These are phyloP conservation scores for Dilophus febrilis DNA, from an alignment of 2,888 invertebrate species.

Conservation along the genomic window DNA sequence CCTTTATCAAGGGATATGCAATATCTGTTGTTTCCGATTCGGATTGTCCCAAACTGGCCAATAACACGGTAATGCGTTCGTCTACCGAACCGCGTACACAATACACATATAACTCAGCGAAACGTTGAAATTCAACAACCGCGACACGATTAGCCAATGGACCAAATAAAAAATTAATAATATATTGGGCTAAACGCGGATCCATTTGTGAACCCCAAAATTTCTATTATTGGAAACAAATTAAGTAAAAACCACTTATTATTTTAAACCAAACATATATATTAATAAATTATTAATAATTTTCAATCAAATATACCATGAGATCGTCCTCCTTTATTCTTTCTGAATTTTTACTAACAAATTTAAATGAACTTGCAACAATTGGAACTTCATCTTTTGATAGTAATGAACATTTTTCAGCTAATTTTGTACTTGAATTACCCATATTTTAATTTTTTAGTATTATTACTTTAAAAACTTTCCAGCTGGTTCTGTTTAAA, in stretches of 20 bases:
- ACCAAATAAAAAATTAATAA: slow-evolving; percentile 49
- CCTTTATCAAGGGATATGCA: slow-evolving; percentile 43
- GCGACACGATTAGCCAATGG: slow-evolving; percentile 33
- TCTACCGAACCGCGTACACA: slow-evolving; percentile 51
- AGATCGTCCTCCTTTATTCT: slow-evolving; percentile 47
- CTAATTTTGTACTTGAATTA: slow-evolving; percentile 46
- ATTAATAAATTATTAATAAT: no score
- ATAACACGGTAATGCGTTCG: slow-evolving; percentile 39
- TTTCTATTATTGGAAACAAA: slow-evolving; percentile 36
- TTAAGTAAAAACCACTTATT: no score
- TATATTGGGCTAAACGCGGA: slow-evolving; percentile 44
- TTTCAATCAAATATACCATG: slow-evolving; percentile 48
- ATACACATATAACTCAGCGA: slow-evolving; percentile 50
- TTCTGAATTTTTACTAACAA: slow-evolving; percentile 46
- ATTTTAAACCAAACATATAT: no score
- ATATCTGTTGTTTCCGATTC: slow-evolving; percentile 36
- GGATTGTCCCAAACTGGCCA: slow-evolving; percentile 39
- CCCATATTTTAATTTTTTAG: slow-evolving; percentile 29
- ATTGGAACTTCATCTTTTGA: slow-evolving; percentile 46
- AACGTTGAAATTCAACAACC: slow-evolving; percentile 42
- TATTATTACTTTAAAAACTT: no score
- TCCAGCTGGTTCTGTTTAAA: no score
- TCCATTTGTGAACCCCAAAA: slow-evolving; percentile 53
- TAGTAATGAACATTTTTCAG: slow-evolving; percentile 44
- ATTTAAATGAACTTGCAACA: slow-evolving; percentile 41